These are phyloP conservation scores for Metridium senile DNA, from an alignment of 92 coral and sea anemone species.

Conservation along the genomic window DNA sequence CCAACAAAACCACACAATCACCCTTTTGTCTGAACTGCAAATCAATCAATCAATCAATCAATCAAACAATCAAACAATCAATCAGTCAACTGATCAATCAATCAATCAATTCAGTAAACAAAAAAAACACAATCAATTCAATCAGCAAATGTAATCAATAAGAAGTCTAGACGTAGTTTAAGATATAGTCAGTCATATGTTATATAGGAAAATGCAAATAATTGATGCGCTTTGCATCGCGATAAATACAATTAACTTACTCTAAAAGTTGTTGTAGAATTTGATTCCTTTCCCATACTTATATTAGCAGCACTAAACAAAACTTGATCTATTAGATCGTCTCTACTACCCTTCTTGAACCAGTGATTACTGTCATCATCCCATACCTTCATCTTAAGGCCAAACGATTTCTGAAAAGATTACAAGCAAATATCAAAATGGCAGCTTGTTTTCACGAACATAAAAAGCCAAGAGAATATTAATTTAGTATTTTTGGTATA, in stretches of 20 bases:
- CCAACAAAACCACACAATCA: not conserved
- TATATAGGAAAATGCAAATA: too few relatives aligned
- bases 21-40: not conserved
- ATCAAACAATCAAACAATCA: not conserved
- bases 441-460: not conserved
- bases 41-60: not conserved
- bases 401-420: constrained; percentile 73
- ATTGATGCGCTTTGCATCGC: not conserved
- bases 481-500: too few relatives aligned
- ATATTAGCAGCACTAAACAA: constrained; percentile 44
- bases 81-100: not conserved
- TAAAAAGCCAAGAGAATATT: too few relatives aligned
- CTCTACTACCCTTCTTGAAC: constrained; percentile 56
- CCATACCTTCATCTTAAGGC: constrained; percentile 69
- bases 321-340: constrained; percentile 66
- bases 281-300: constrained; percentile 45
- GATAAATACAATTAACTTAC: not conserved
- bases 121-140: not conserved
- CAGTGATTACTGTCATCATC: constrained; percentile 77
- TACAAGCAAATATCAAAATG: not conserved
- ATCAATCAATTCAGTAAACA: not conserved
- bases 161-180: too few relatives aligned
- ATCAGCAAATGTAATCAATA: not conserved
- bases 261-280: constrained; percentile 20
- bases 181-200: too few relatives aligned